A percentile compares a stretch with the other conserved stretches of the same genome.
Conservation (phyloP, 2,113 vertebrate genomes). For the Lota lota region DNA sequence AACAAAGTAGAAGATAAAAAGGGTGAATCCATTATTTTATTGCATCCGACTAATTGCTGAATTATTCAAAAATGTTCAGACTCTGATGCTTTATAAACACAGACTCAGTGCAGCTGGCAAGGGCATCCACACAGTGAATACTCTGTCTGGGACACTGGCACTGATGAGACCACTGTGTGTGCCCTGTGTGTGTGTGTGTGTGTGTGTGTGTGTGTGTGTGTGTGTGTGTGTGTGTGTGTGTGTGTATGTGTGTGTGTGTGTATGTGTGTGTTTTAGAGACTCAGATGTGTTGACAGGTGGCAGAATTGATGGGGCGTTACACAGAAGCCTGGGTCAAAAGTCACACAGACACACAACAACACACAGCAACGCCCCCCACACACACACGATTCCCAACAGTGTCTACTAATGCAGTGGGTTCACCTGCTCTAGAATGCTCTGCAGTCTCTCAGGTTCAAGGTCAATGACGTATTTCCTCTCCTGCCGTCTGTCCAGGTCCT, state of each 20-base stretch:
- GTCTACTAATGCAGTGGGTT: slow-evolving; percentile 30
- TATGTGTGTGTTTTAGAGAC: slow-evolving; percentile 30
- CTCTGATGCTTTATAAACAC: slow-evolving; percentile 18
- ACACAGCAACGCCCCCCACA: slow-evolving; percentile 4
- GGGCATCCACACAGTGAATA: slow-evolving; percentile 55
- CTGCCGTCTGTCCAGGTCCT: slow-evolving; percentile 94
- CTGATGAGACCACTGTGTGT: slow-evolving; percentile 46
- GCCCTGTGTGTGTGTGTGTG: slow-evolving; percentile 40
- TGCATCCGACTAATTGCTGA: too few species aligned
- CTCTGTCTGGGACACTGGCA: slow-evolving; percentile 51
- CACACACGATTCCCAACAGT: slow-evolving; percentile 14
- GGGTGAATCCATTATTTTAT: too few species aligned
- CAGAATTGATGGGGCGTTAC: slow-evolving; percentile 43
- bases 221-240: slow-evolving; percentile 13
- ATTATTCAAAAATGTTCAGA: slow-evolving; percentile 2
- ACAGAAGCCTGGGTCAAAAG: slow-evolving; percentile 42
- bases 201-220: slow-evolving; percentile 14
- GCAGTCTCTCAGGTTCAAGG: slow-evolving; percentile 94
- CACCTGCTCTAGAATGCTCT: slow-evolving; percentile 96
- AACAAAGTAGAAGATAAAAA: too few species aligned
- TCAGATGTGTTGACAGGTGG: slow-evolving; percentile 46
- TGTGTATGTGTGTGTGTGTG: slow-evolving; percentile 27
- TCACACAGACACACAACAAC: slow-evolving; percentile 15
- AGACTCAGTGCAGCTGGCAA: slow-evolving; percentile 57
- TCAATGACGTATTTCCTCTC: slow-evolving; percentile 98